Base-by-base conservation (phyloP, 2,888 invertebrate species). In the Dendrolimus houi region DNA sequence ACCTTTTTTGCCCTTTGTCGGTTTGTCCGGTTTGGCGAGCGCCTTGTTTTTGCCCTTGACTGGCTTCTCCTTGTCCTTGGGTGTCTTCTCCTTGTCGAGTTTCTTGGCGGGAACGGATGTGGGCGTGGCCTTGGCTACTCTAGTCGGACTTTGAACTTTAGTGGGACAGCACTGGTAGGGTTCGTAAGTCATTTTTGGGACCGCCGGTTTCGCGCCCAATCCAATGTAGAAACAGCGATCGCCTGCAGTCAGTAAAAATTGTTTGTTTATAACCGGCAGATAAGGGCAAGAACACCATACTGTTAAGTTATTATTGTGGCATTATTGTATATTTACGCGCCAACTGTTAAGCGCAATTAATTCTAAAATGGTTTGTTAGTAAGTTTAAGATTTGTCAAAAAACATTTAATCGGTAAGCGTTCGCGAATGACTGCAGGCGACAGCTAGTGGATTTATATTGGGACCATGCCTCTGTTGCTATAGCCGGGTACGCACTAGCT, bases 201-300 rank as follows among this genome's bases (percentile, higher is more conserved):
- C 92, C 81, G 93, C 93, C 88, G 92, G 93, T 92, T 95, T 95
- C 92, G 95, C 95, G 92, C 96, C 96, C 94, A 97, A 94, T 93
- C 96, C 97, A 93, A 97, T 96, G 96, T 96, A 96, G 96, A 97
- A 96, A 95, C 97, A 97, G 94, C 96, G 96, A 95, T 96, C 96
- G 95, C 96, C 97, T 97, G 96, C 95, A 94, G 94, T 93, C 95
- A 94, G 95, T 95, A 96, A 95, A 96, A 95, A 95, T 94, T 93
- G 94, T 92, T 93, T 79, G 76, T 94, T 93, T 93, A 92, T 89
- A 87, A 87, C 79, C 87, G 85, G 86, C 80, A 84, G 77, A 82
- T 69, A 83, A 77, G 76, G 76, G 72, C 77, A 77, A 72, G 71
- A 71, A 79, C 75, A 83, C 83, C 84, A 85, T 86, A 83, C 82